Base-by-base conservation (phyloP, 2,113 vertebrate species). In the Phylloscopus trochilus region DNA sequence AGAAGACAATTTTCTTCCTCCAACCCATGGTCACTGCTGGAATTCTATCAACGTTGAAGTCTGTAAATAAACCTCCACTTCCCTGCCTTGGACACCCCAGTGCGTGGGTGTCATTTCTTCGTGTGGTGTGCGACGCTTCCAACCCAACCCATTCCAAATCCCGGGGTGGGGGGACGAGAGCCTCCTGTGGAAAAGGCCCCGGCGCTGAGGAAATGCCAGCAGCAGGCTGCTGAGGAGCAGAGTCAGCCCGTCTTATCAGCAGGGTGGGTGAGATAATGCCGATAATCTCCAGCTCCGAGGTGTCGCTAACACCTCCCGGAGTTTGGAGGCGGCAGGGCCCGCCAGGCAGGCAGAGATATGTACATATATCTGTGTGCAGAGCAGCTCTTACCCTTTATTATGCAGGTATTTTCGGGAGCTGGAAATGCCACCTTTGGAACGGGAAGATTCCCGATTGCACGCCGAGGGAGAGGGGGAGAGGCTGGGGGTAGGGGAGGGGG, bases 321-420 rank as follows among this genome's bases (percentile, higher is more conserved):
- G 55, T 10, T 58, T 2, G 52, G 85, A 68, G 93, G 66, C 31
- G 78, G 87, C n/a, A 19, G 84, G 87, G 87, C 70, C 93, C 88
- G 44, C 0, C 72, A 94, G 76, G 69, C 43, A 47, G 43, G 85
- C 16, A 10, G 39, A 90, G 72, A 92, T 91, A 68, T 82, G 92
- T 82, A 89, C 83, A 94, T 74, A 90, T 31, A 73, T 83, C 24
- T 60, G 39, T 15, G 76, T 47, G 72, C 66, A 30, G 72, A 86
- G 76, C 35, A 56, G 87, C 68, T 92, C 55, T 59, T 90, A 83
- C 68, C 83, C 96, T 90, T 94, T 75, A 90, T 95, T 92, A 87
- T 88, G 88, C 83, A 59, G 86, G 90, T 86, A 72, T 92, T 96
- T 95, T 81, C 4, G 1, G 86, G 83, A 83, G 85, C 3, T 51